Conservation (phyloP, 2,113 vertebrate genomes). For the Cyprinodon variegatus region DNA sequence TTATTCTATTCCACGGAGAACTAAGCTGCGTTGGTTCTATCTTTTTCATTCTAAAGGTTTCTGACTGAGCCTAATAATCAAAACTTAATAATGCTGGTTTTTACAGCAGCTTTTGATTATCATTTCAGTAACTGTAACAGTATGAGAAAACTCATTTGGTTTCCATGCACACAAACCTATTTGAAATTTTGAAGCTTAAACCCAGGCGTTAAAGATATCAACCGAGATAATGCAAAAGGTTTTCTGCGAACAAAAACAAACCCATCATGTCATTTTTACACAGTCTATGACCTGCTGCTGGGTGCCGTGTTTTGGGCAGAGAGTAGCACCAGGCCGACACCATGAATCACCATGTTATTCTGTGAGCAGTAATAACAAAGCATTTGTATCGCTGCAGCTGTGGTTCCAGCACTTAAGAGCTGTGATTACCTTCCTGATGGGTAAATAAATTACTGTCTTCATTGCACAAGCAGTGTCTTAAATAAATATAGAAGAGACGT, state of each 20-base stretch:
- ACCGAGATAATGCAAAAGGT: neutral
- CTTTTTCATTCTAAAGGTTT: neutral
- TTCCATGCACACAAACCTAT: no score
- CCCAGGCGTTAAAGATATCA: neutral
- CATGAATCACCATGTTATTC: slow-evolving; percentile 36
- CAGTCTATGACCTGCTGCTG: neutral
- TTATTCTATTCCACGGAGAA: neutral
- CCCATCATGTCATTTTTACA: neutral
- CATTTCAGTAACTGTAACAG: neutral
- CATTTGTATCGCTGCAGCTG: slow-evolving; percentile 71
- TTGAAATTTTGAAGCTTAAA: neutral
- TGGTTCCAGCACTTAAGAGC: slow-evolving; percentile 53
- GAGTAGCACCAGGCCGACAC: slow-evolving; percentile 5
- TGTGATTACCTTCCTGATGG: slow-evolving; percentile 75
- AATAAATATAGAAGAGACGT: slow-evolving; percentile 60
- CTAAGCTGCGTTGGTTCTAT: neutral
- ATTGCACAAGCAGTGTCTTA: slow-evolving; percentile 56
- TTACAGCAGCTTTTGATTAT: neutral
- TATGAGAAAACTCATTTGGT: no score
- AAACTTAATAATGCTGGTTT: neutral
- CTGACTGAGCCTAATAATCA: neutral
- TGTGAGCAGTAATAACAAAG: slow-evolving; percentile 40
- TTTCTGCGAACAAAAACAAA: neutral
- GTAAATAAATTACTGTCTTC: slow-evolving; percentile 70
- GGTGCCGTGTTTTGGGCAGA: neutral